A percentile compares a stretch with the other conserved stretches of the same genome.
Conservation (phyloP, 2,113 vertebrate species). For the Platichthys stellatus region DNA sequence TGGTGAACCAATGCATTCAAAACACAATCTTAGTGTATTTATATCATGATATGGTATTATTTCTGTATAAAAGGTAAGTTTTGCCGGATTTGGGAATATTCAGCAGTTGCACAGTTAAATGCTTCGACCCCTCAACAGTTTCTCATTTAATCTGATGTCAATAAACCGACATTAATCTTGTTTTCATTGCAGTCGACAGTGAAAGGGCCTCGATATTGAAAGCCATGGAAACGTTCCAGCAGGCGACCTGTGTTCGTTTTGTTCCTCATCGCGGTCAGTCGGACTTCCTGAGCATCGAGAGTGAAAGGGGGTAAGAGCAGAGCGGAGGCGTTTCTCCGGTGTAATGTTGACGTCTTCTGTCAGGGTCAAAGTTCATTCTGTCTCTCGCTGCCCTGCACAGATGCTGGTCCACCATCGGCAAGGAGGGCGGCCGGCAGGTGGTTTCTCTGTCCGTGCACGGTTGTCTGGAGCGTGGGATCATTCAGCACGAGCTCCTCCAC, state of each 20-base stretch:
- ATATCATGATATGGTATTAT: too few relatives aligned
- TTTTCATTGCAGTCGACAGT: not conserved
- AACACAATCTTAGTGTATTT: too few relatives aligned
- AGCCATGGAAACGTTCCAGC: slow-evolving; percentile 45
- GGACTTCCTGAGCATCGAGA: slow-evolving; percentile 55
- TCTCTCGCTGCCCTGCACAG: not conserved
- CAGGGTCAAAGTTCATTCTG: too few relatives aligned
- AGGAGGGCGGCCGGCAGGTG: slow-evolving; percentile 46
- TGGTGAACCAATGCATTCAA: too few relatives aligned
- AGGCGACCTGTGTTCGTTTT: slow-evolving; percentile 55
- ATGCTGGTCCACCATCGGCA: slow-evolving; percentile 48
- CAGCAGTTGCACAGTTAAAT: too few relatives aligned
- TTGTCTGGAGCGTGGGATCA: slow-evolving; percentile 52
- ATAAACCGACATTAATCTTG: not conserved
- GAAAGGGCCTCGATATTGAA: slow-evolving; percentile 27
- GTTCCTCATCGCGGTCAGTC: slow-evolving; percentile 30
- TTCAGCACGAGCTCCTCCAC: slow-evolving; percentile 68
- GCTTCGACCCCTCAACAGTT: too few relatives aligned
- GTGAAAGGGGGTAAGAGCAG: slow-evolving; percentile 11
- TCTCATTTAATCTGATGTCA: not conserved
- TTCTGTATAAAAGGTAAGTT: too few relatives aligned
- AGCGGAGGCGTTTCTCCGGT: not conserved
- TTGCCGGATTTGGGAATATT: too few relatives aligned
- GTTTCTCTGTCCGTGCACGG: slow-evolving; percentile 47
- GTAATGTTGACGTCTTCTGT: too few relatives aligned